These are phyloP conservation scores for Halocynthia aurantium DNA, from an alignment of 23 tunicate species.

Conservation along the genomic window DNA sequence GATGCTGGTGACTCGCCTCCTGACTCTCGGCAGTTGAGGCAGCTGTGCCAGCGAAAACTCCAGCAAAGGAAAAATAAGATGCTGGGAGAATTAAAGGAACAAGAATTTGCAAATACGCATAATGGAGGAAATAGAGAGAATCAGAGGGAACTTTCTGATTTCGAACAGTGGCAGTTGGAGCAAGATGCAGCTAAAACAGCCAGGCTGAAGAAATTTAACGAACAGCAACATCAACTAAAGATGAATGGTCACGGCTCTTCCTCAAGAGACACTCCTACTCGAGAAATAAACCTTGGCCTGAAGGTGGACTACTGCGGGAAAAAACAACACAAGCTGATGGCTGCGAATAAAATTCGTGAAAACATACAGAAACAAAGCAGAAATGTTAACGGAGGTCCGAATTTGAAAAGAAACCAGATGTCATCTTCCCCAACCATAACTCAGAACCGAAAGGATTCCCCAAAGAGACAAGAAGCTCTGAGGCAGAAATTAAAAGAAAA, in stretches of 20 bases:
- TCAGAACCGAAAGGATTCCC: too few species aligned
- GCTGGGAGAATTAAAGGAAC: not conserved
- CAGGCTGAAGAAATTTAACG: slow-evolving; percentile 22
- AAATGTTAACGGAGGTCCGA: too few species aligned
- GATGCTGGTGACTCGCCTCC: slow-evolving; percentile 28
- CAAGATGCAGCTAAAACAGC: slow-evolving; percentile 36
- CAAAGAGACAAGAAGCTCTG: slow-evolving; percentile 2
- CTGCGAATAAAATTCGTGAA: too few species aligned
- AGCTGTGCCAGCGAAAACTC: slow-evolving; percentile 16
- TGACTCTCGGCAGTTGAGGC: slow-evolving; percentile 18
- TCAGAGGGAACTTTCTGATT: slow-evolving; percentile 37
- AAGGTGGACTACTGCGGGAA: too few species aligned
- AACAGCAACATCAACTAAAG: not conserved
- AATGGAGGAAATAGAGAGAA: slow-evolving; percentile 1
- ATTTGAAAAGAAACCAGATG: too few species aligned
- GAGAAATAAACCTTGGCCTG: too few species aligned
- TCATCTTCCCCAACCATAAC: too few species aligned
- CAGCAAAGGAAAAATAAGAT: slow-evolving; percentile 18
- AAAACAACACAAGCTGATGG: too few species aligned
- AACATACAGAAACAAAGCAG: not conserved
- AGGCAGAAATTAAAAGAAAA: not conserved
- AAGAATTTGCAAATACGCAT: not conserved
- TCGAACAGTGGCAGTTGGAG: slow-evolving; percentile 73
- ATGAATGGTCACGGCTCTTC: too few species aligned
- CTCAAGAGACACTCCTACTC: too few species aligned